phyloP scores from a whole-genome alignment of 2,797 vertebrate species.

The Siniperca scherzeri region DNA sequence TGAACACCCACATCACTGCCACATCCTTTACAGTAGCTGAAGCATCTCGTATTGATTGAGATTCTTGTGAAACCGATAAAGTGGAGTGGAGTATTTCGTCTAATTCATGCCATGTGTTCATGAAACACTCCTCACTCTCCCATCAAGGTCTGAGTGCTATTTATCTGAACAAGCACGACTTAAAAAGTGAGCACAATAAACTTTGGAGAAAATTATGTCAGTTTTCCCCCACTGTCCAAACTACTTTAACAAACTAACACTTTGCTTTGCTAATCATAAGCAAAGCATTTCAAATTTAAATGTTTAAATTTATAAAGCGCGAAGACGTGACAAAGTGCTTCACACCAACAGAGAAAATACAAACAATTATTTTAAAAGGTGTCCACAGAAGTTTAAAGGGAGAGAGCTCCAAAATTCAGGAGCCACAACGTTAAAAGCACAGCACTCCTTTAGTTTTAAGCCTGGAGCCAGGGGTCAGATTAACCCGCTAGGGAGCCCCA shows the following conservation, averaged over 20 bases:
- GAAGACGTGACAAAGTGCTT: background rate
- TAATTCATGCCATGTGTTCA: background rate
- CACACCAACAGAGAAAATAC: background rate
- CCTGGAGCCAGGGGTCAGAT: background rate
- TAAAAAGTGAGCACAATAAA: background rate
- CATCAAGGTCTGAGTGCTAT: background rate
- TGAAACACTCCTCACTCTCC: background rate
- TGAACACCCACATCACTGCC: constrained; percentile 47
- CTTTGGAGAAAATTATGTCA: background rate
- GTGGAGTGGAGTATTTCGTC: background rate
- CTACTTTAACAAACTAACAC: background rate
- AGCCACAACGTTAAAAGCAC: background rate
- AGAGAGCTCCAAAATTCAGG: background rate
- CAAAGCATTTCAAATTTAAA: background rate
- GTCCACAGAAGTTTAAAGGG: background rate
- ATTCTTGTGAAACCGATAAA: background rate
- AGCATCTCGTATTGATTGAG: constrained; percentile 11
- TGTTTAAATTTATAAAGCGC: background rate
- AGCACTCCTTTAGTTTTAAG: background rate
- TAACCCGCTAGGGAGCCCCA: background rate
- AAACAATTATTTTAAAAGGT: background rate
- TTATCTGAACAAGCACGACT: background rate
- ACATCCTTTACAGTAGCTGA: background rate
- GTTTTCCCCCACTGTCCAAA: background rate
- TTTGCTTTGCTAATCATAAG: background rate